phyloP scores from a whole-genome alignment of 2,113 vertebrate species.

The Megaceryle maxima region DNA sequence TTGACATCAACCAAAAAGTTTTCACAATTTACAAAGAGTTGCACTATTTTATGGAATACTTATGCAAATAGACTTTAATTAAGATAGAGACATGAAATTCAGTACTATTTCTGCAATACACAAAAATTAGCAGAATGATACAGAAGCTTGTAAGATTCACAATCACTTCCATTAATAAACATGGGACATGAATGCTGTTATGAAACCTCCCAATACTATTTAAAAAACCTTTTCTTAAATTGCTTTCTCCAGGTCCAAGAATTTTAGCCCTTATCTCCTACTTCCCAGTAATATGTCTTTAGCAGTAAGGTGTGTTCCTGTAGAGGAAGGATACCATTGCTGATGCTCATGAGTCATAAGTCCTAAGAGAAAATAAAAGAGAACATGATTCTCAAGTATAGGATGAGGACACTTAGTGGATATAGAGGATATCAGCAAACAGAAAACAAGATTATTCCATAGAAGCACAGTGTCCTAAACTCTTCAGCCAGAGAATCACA shows the following conservation, averaged over 20 bases:
- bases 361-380: background rate
- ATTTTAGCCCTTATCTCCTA: background rate
- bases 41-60: background rate
- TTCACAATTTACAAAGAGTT: background rate
- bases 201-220: background rate
- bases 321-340: background rate
- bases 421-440: background rate
- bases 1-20: background rate
- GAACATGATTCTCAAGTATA: background rate
- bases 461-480: background rate
- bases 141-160: background rate
- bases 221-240: background rate
- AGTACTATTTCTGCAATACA: background rate
- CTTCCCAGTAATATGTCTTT: background rate
- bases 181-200: background rate
- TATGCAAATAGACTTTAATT: background rate
- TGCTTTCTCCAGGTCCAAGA: background rate
- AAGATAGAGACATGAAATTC: background rate
- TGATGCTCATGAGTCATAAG: background rate
- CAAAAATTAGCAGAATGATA: background rate
- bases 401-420: accelerated
- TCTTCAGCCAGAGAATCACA: background rate
- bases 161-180: background rate
- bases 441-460: background rate
- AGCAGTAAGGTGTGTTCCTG: background rate